A percentile compares a stretch with the other conserved stretches of the same genome.
These are phyloP conservation scores for Lepus europaeus DNA, from an alignment of 2,113 vertebrate species.

Conservation along the genomic window DNA sequence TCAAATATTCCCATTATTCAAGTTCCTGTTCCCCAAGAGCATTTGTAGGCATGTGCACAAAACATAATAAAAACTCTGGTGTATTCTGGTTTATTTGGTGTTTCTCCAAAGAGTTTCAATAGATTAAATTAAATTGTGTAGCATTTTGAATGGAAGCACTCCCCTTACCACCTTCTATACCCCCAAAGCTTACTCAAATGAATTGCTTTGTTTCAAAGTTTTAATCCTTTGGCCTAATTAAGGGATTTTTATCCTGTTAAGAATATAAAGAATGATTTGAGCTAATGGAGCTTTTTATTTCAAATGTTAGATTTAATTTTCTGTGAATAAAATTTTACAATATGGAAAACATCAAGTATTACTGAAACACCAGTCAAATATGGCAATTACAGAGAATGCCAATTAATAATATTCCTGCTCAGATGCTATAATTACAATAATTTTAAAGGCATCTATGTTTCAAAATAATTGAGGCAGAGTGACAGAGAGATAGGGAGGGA, in stretches of 20 bases:
- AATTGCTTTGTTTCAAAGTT: slow-evolving; percentile 39
- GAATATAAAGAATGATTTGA: slow-evolving; percentile 21
- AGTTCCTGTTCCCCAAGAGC: background rate
- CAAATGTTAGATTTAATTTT: slow-evolving; percentile 65
- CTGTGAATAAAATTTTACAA: slow-evolving; percentile 64
- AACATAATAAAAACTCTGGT: slow-evolving; percentile 33
- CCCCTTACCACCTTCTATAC: background rate
- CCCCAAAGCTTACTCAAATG: slow-evolving; percentile 23
- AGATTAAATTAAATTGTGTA: slow-evolving; percentile 40
- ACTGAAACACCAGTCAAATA: background rate
- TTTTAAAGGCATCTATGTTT: background rate
- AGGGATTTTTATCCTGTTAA: slow-evolving; percentile 24
- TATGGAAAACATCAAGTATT: slow-evolving; percentile 42
- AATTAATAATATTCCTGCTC: background rate
- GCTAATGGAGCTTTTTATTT: slow-evolving; percentile 53
- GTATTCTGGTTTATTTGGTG: slow-evolving; percentile 1
- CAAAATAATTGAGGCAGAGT: background rate
- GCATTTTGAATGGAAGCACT: slow-evolving; percentile 4
- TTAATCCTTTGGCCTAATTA: slow-evolving; percentile 47
- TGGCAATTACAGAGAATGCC: slow-evolving; percentile 13
- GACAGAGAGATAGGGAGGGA: too few species aligned
- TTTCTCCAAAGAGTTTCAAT: slow-evolving; percentile 40
- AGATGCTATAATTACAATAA: slow-evolving; percentile 14
- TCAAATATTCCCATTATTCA: slow-evolving; percentile 43
- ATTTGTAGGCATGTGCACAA: slow-evolving; percentile 40